A percentile compares a stretch with the other conserved stretches of the same genome.
phyloP scores from a whole-genome alignment of 2,888 invertebrate species.

The Iphiclides podalirius region DNA sequence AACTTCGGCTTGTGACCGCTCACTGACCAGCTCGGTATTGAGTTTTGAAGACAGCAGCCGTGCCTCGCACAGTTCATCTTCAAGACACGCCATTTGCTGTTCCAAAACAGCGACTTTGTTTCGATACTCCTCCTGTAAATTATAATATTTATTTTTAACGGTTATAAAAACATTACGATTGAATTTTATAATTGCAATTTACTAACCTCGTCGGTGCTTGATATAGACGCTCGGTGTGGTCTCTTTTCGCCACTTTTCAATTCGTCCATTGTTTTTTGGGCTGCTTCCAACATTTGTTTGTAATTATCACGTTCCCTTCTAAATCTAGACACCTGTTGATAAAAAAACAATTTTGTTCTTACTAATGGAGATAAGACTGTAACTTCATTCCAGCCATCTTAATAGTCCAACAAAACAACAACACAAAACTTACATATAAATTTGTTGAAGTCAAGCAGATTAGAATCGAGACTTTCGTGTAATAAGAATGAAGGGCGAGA shows the following conservation, averaged over 20 bases:
- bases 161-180: too few relatives aligned
- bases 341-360: neutral
- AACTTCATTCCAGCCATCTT: too few relatives aligned
- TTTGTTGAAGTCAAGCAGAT: too few relatives aligned
- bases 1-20: conserved; percentile 91
- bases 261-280: conserved; percentile 90
- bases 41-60: conserved; percentile 89
- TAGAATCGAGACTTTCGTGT: too few relatives aligned
- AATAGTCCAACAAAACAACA: too few relatives aligned
- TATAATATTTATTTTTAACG: conserved; percentile 8
- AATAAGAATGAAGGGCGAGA: too few relatives aligned
- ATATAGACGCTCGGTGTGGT: conserved; percentile 81
- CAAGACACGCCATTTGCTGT: conserved; percentile 91
- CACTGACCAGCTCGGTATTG: conserved; percentile 94
- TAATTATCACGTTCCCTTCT: conserved; percentile 93
- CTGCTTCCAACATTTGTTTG: conserved; percentile 93
- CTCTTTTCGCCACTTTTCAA: conserved; percentile 82
- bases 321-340: conserved; percentile 84
- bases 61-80: conserved; percentile 93
- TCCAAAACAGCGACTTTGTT: conserved; percentile 87
- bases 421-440: too few relatives aligned
- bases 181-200: too few relatives aligned
- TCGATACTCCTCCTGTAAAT: conserved; percentile 83
- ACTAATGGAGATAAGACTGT: too few relatives aligned
- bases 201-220: conserved; percentile 86